A percentile compares a stretch with the other conserved stretches of the same genome.
phyloP scores from a whole-genome alignment of 2,888 invertebrate species.

The Pristionchus japonicus region DNA sequence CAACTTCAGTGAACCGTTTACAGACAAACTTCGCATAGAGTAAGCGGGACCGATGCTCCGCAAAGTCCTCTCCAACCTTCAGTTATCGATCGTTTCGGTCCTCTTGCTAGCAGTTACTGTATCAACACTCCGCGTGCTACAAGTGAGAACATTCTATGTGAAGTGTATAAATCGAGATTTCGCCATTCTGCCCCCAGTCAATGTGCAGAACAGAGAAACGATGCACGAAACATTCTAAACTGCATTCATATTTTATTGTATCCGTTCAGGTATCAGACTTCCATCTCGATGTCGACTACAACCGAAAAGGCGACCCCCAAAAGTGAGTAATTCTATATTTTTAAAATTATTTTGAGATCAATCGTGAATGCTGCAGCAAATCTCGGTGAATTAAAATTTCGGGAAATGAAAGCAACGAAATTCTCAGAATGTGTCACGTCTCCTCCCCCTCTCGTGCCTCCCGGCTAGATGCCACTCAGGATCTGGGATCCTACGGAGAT shows the following conservation, averaged over 20 bases:
- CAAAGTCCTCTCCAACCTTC: conserved; percentile 10
- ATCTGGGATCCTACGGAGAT: conserved; percentile 69
- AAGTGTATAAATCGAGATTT: neutral
- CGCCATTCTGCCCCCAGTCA: no score
- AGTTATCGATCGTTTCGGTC: conserved; percentile 15
- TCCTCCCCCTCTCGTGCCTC: conserved; percentile 50
- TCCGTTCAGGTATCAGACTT: conserved; percentile 69
- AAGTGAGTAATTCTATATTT: neutral
- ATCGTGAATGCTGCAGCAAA: neutral
- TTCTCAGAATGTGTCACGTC: conserved; percentile 61
- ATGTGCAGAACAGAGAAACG: no score
- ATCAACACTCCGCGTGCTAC: conserved; percentile 5
- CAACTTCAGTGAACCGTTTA: neutral
- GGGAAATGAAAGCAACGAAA: neutral
- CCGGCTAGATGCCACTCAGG: neutral
- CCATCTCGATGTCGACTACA: conserved; percentile 69
- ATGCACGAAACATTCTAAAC: no score
- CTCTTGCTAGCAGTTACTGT: neutral
- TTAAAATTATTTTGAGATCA: neutral
- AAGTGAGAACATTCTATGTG: neutral
- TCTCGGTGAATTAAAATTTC: no score
- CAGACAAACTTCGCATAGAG: neutral
- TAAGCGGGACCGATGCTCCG: neutral
- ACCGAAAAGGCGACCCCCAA: conserved; percentile 59
- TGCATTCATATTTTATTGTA: neutral